Evolutionary conservation across 1,140 invertebrate genomes (phyloP), one percentile per base, ranked within the genome.

Genomic region (Tribolium castaneum): DNA sequence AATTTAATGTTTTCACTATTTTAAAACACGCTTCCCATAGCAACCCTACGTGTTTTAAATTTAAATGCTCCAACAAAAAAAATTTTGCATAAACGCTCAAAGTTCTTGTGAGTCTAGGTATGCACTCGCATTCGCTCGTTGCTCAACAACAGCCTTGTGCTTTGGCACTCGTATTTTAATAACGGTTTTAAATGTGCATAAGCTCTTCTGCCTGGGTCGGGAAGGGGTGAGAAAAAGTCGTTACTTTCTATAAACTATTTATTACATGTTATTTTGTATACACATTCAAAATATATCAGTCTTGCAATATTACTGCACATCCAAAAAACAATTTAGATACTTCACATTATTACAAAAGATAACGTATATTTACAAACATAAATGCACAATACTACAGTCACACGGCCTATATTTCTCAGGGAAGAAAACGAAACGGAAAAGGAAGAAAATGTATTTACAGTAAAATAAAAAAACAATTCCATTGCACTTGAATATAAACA

Each of bases 351-450:
- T 73, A 73, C 71, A 73, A 73, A 51, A 73, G 52, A 73, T 73
- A 73, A 73, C 34, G 19, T 19, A 22, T 82, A 83, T 82, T 78
- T 82, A 83, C 80, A 81, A 82, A 80, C 74, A 78, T 83, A 84
- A 84, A 84, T 84, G 83, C 83, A 84, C 82, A 84, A 83, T 83
- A 79, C 70, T 82, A 81, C 78, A 84, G 83, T 83, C 83, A 83
- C 83, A 81, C 83, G 83, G 82, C 83, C 82, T 82, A 84, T 82
- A 52, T 74, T 72, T 76, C 75, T 73, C 52, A 78, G 62, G 35
- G 66, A 45, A 45, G 39, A 45, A 45, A 45, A 45, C 7, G 39
- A 45, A 45, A 59, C 10, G 13, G 22, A 59, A 59, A 35, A 66
- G 25, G 25, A 30, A 62, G 30, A 22, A 66, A 19, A 52, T 16